Evolutionary conservation across 2,797 vertebrate genomes (phyloP).

Genomic region (Eospalax fontanierii): DNA sequence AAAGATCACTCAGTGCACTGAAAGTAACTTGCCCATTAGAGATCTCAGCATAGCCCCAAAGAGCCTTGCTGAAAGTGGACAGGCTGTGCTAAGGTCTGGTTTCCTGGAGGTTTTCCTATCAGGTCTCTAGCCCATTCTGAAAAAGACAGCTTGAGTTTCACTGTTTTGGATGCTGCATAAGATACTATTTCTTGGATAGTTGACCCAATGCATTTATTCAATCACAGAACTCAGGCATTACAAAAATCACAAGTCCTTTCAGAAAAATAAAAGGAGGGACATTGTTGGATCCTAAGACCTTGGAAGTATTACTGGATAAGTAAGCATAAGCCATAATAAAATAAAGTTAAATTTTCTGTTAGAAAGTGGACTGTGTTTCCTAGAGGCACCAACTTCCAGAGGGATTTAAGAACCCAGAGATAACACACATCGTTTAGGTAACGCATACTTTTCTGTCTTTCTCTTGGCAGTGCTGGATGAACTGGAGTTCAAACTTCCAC

Average conservation of each 20-base stretch:
- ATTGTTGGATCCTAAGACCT: constrained; percentile 44
- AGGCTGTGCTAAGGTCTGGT: background rate
- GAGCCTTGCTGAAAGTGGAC: background rate
- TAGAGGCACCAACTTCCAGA: background rate
- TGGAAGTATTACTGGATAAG: constrained; percentile 60
- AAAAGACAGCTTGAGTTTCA: constrained; percentile 62
- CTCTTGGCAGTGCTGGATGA: background rate
- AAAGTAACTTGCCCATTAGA: background rate
- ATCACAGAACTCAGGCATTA: background rate
- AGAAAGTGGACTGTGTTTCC: constrained; percentile 19
- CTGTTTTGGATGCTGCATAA: constrained; percentile 36
- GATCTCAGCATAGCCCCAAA: background rate
- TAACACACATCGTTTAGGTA: background rate
- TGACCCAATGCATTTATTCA: constrained; percentile 60
- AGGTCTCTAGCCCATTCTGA: constrained; percentile 42
- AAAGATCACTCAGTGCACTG: background rate
- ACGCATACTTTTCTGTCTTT: background rate
- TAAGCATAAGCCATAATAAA: constrained; percentile 66
- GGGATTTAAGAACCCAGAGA: background rate
- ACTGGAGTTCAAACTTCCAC: background rate
- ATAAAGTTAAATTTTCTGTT: constrained; percentile 69
- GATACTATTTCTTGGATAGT: background rate
- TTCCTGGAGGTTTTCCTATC: constrained; percentile 58
- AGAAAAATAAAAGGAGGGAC: constrained; percentile 74
- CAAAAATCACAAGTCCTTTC: constrained; percentile 59